Evolutionary conservation across 2,888 invertebrate species (phyloP).

Genomic region (Eucera pruinosa): DNA sequence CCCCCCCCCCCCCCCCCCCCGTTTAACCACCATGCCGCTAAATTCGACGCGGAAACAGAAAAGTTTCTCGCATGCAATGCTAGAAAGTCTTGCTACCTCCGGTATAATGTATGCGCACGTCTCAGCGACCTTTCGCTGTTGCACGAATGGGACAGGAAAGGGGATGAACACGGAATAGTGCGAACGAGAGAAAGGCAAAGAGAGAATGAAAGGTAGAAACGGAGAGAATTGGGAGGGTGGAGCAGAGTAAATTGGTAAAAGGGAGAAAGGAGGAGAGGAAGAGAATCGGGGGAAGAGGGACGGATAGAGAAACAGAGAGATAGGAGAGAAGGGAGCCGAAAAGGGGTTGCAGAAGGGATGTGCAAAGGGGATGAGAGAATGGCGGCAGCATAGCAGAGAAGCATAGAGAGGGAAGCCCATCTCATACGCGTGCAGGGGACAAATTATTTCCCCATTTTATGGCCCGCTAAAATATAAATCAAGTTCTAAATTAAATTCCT

Average conservation of each 20-base stretch:
- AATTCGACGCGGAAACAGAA: constrained; percentile 29
- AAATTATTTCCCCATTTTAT: constrained; percentile 84
- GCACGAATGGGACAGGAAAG: constrained; percentile 5
- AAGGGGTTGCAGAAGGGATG: neutral
- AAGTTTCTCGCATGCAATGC: constrained; percentile 37
- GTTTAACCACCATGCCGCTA: neutral
- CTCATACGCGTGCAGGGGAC: constrained; percentile 83
- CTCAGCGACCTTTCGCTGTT: constrained; percentile 47
- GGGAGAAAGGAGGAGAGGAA: no score
- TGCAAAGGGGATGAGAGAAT: constrained; percentile 17
- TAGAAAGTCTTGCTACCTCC: constrained; percentile 16
- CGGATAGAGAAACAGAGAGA: no score
- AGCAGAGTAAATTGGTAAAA: no score
- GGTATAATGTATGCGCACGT: constrained; percentile 54
- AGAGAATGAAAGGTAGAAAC: neutral
- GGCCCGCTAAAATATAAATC: constrained; percentile 84
- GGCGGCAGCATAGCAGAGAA: constrained; percentile 47
- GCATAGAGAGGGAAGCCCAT: constrained; percentile 66
- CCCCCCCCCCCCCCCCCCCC: neutral
- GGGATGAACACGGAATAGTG: neutral
- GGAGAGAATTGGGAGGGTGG: no score
- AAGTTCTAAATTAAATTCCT: constrained; percentile 84
- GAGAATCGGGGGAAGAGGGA: no score
- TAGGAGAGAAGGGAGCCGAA: neutral
- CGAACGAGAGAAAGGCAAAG: constrained; percentile 17